Percentiles rank a stretch among this genome's conserved stretches.
Conservation (phyloP, 2,113 vertebrate species). For the Amphiprion ocellaris region DNA sequence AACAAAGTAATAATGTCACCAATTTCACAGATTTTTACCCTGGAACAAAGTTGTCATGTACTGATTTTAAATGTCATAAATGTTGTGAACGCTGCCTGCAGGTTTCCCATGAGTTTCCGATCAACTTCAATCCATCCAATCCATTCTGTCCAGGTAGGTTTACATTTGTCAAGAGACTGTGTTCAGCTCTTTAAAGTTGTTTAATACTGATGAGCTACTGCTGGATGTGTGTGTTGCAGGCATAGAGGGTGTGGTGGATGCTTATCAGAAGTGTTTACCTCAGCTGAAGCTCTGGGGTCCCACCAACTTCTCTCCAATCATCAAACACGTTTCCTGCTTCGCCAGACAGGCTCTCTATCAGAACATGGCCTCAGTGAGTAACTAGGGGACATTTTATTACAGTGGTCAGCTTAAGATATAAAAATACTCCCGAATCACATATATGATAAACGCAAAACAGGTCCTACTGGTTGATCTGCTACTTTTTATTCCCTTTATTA, state of each 20-base stretch:
- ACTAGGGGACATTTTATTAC: background rate
- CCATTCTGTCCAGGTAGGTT: conserved; percentile 91
- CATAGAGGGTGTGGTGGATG: conserved; percentile 90
- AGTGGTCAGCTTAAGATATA: too few relatives aligned
- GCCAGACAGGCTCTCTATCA: conserved; percentile 91
- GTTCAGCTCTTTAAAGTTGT: background rate
- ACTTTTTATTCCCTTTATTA: too few relatives aligned
- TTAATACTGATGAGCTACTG: background rate
- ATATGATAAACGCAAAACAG: too few relatives aligned
- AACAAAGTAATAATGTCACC: too few relatives aligned
- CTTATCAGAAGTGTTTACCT: conserved; percentile 93
- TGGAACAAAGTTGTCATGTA: background rate
- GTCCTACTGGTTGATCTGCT: too few relatives aligned
- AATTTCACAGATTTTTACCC: too few relatives aligned
- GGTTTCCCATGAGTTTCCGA: conserved; percentile 96
- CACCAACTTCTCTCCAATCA: conserved; percentile 98
- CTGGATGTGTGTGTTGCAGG: conserved; percentile 41
- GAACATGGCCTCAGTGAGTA: conserved; percentile 90
- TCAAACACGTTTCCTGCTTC: conserved; percentile 92
- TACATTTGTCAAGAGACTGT: background rate
- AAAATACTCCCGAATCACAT: too few relatives aligned
- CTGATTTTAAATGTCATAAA: background rate
- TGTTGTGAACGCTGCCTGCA: conserved; percentile 56
- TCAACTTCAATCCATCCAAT: conserved; percentile 93
- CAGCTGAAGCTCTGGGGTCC: conserved; percentile 96